phyloP scores from a whole-genome alignment of 2,797 vertebrate species.

The Mus spretus region DNA sequence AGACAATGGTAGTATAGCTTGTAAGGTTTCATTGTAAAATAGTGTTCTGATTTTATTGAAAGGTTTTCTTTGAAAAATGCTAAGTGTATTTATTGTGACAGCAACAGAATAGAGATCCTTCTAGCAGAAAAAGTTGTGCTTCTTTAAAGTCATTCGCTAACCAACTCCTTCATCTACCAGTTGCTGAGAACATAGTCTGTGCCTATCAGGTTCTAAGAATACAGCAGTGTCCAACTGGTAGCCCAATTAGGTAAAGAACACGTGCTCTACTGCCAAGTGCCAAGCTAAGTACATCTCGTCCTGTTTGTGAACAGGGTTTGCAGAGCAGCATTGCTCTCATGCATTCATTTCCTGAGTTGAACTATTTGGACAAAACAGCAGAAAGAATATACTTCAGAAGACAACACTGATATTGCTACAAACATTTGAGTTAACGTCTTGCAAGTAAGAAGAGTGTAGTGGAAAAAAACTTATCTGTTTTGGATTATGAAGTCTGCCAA shows the following conservation, averaged over 20 bases:
- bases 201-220: background rate
- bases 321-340: background rate
- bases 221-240: background rate
- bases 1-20: background rate
- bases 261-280: background rate
- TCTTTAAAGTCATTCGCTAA: background rate
- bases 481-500: constrained; percentile 24
- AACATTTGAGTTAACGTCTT: constrained; percentile 4
- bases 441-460: background rate
- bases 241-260: constrained; percentile 27
- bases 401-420: background rate
- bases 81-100: background rate
- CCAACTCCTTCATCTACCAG: background rate
- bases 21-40: background rate
- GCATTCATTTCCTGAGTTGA: background rate
- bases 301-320: background rate
- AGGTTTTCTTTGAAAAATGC: constrained; percentile 45
- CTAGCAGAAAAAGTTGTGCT: background rate
- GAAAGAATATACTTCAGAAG: constrained; percentile 42
- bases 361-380: background rate
- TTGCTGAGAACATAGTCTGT: background rate
- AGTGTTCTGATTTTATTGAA: background rate
- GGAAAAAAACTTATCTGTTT: constrained; percentile 20
- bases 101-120: constrained; percentile 9
- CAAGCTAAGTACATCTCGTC: background rate